Evolutionary conservation across 2,113 vertebrate genomes (phyloP).

Genomic region (Motacilla alba): DNA sequence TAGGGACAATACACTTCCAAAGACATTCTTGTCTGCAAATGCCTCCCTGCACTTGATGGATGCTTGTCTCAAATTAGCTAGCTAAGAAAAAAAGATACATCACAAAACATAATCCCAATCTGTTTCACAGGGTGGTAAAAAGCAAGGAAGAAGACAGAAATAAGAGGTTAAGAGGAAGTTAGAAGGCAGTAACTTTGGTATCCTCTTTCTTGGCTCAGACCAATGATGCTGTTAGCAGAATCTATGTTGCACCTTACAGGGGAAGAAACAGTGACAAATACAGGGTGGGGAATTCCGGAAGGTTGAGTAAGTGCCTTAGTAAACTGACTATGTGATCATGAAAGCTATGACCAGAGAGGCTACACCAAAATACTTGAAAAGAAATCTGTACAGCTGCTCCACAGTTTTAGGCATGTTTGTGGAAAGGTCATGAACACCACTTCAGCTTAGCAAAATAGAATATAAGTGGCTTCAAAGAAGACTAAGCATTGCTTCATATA

Average conservation of each 20-base stretch:
- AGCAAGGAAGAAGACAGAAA: neutral
- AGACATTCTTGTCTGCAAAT: neutral
- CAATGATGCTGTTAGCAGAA: neutral
- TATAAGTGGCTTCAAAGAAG: neutral
- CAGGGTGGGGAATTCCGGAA: neutral
- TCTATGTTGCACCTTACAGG: neutral
- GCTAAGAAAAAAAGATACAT: neutral
- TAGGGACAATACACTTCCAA: neutral
- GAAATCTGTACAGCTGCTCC: neutral
- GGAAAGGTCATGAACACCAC: neutral
- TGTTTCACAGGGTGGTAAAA: neutral
- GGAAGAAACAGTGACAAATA: neutral
- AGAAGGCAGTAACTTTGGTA: neutral
- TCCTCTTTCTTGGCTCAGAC: neutral
- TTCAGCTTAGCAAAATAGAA: neutral
- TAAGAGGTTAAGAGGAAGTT: neutral
- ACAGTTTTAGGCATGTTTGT: neutral
- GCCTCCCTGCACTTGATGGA: neutral
- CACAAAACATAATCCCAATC: neutral
- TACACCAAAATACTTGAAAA: neutral
- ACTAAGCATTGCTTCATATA: neutral
- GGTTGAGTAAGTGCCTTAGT: neutral
- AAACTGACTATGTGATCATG: neutral
- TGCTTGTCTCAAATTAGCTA: neutral
- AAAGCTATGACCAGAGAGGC: neutral